Evolutionary conservation across 2,113 vertebrate genomes (phyloP).

Genomic region (Callorhinus ursinus): DNA sequence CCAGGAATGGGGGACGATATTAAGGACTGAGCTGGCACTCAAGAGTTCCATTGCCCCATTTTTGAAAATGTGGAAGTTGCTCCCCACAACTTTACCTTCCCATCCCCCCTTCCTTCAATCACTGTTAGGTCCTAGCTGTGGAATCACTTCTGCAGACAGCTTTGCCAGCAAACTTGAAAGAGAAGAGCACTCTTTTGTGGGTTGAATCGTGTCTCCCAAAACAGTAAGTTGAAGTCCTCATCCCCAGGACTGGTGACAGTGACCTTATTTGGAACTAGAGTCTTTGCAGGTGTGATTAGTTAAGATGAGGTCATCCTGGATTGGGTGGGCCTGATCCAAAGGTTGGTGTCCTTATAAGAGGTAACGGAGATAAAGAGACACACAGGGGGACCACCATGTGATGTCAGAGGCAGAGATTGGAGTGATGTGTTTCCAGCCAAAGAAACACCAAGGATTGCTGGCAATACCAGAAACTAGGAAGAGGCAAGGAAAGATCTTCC

Average conservation of each 20-base stretch:
- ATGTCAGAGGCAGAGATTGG: background rate
- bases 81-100: background rate
- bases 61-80: background rate
- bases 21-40: background rate
- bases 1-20: background rate
- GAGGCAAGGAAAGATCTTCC: background rate
- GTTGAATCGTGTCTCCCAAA: background rate
- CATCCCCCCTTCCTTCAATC: background rate
- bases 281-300: background rate
- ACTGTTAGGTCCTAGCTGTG: background rate
- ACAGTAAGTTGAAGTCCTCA: background rate
- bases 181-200: background rate
- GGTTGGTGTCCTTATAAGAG: background rate
- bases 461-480: background rate
- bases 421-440: background rate
- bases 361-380: background rate
- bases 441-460: background rate
- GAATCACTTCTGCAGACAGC: background rate
- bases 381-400: rapidly evolving
- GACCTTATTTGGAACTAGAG: background rate
- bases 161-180: background rate
- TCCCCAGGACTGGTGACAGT: background rate
- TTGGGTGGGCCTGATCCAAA: background rate
- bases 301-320: background rate
- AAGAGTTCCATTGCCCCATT: background rate